A percentile compares a stretch with the other conserved stretches of the same genome.
These are phyloP conservation scores for Daphoenositta chrysoptera DNA, from an alignment of 2,113 vertebrate genomes.

Conservation along the genomic window DNA sequence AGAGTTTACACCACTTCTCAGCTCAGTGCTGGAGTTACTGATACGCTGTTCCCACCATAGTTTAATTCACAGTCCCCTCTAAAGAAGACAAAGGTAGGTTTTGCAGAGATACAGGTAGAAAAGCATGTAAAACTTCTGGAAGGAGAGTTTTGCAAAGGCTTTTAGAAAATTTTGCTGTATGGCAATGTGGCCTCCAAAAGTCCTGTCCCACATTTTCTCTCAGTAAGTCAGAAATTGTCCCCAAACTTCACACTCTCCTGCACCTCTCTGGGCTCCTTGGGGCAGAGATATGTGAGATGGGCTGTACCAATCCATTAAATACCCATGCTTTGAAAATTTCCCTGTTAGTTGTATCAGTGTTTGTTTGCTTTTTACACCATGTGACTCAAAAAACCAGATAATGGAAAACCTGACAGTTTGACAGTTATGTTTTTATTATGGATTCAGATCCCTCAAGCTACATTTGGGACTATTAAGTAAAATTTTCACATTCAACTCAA, in stretches of 20 bases:
- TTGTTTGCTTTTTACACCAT: neutral
- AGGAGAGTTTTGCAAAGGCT: neutral
- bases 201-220: neutral
- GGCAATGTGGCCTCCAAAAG: neutral
- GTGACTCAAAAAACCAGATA: neutral
- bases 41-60: neutral
- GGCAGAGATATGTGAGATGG: neutral
- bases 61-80: neutral
- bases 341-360: fast-evolving
- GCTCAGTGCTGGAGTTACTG: neutral
- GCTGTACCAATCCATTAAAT: fast-evolving
- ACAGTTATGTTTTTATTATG: neutral
- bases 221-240: neutral
- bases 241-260: neutral
- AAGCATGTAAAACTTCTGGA: neutral
- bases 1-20: neutral
- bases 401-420: neutral
- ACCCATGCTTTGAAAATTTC: neutral
- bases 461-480: neutral
- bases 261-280: fast-evolving
- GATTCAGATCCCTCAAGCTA: neutral
- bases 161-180: neutral
- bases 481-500: neutral
- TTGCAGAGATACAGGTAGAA: neutral
- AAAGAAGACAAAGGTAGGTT: neutral